A percentile compares a stretch with the other conserved stretches of the same genome.
phyloP scores from a whole-genome alignment of 2,113 vertebrate species.

The Crotalus viridis region DNA sequence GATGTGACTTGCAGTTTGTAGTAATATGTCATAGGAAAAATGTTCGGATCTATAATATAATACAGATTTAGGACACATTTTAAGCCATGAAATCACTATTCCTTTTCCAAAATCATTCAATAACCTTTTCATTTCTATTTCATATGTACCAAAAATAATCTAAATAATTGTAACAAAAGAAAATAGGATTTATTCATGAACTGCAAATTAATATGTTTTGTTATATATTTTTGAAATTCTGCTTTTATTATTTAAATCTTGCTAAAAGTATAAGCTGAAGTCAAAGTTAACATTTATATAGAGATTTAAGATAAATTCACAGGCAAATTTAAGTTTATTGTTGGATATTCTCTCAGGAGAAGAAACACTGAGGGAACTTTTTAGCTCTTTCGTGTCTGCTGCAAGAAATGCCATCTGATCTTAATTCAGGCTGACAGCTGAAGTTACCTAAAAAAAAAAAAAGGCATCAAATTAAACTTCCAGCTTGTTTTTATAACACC shows the following conservation, averaged over 20 bases:
- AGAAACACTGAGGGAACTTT: constrained; percentile 1
- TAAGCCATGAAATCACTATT: background rate
- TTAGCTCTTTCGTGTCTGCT: constrained; percentile 65
- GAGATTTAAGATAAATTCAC: background rate
- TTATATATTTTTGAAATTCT: background rate
- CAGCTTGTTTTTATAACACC: constrained; percentile 39
- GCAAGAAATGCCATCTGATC: constrained; percentile 64
- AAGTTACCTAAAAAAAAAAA: constrained; percentile 68
- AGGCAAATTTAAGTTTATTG: background rate
- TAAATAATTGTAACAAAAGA: background rate
- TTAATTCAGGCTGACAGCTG: constrained; percentile 73
- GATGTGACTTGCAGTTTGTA: constrained; percentile 23
- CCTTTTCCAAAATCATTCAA: background rate
- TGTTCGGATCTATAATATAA: constrained; percentile 2
- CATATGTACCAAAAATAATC: background rate
- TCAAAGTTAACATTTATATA: background rate
- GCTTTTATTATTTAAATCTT: constrained; percentile 27
- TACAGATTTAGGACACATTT: background rate
- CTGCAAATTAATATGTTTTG: background rate
- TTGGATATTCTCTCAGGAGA: background rate
- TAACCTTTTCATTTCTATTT: background rate
- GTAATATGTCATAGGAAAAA: constrained; percentile 40
- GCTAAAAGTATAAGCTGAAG: background rate
- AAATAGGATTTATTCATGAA: background rate
- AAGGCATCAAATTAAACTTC: constrained; percentile 71